Percentiles rank a stretch among this genome's conserved stretches.
Evolutionary conservation across 1,140 invertebrate genomes (phyloP).

Genomic region (Tribolium madens): DNA sequence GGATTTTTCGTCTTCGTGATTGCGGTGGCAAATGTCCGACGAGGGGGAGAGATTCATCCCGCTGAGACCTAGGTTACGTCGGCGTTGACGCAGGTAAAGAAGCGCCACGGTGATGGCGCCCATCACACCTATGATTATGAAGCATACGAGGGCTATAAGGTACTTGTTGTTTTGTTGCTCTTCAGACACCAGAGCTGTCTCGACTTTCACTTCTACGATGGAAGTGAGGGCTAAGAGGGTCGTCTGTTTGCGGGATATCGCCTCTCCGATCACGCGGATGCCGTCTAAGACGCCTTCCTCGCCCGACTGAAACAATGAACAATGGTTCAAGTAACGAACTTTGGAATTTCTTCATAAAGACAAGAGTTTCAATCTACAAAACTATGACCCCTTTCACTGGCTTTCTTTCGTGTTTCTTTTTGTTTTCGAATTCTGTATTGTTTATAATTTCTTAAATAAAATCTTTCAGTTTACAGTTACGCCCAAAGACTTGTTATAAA

Average conservation of each 20-base stretch:
- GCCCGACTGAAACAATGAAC: constrained; percentile 67
- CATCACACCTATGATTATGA: constrained; percentile 69
- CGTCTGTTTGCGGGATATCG: constrained; percentile 75
- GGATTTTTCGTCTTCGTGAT: constrained; percentile 86
- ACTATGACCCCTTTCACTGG: no score
- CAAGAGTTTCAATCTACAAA: no score
- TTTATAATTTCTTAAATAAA: no score
- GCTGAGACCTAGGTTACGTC: constrained; percentile 69
- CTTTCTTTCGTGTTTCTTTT: no score
- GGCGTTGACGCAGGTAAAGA: constrained; percentile 69
- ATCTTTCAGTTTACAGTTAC: no score
- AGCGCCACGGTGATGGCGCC: constrained; percentile 66
- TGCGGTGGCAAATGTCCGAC: constrained; percentile 72
- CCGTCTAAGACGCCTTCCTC: constrained; percentile 73
- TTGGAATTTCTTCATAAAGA: no score
- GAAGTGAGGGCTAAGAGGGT: constrained; percentile 77
- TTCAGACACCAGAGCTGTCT: constrained; percentile 75
- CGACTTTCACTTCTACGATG: constrained; percentile 84
- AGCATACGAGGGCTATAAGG: constrained; percentile 67
- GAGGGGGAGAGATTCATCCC: constrained; percentile 70
- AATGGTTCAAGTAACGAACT: no score
- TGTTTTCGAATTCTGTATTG: no score
- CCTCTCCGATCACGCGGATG: constrained; percentile 76
- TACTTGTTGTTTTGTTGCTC: constrained; percentile 68
- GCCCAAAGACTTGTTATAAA: no score